phyloP scores from a whole-genome alignment of 2,113 vertebrate species.

The Corythoichthys haematopterus region DNA sequence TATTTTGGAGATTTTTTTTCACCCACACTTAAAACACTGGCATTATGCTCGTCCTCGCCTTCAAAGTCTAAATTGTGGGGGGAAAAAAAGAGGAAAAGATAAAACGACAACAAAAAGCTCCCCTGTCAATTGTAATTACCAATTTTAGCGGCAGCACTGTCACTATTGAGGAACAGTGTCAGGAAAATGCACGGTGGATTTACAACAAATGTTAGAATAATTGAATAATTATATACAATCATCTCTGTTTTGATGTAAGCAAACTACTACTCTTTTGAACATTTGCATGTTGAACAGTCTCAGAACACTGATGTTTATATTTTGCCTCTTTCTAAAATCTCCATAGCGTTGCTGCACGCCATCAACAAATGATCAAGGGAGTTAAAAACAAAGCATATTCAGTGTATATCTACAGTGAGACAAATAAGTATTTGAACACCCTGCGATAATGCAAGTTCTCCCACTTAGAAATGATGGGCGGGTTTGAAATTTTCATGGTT shows the following conservation, averaged over 20 bases:
- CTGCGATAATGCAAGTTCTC: no score
- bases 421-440: no score
- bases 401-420: no score
- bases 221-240: constrained; percentile 11
- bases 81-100: constrained; percentile 23
- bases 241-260: neutral
- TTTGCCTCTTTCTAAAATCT: neutral
- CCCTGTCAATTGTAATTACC: constrained; percentile 47
- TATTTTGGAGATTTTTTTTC: constrained; percentile 42
- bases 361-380: neutral
- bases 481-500: no score
- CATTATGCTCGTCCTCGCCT: constrained; percentile 27
- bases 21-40: constrained; percentile 12
- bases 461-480: no score
- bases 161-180: constrained; percentile 39
- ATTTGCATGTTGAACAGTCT: neutral
- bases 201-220: constrained; percentile 34
- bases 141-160: constrained; percentile 31
- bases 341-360: neutral
- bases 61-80: constrained; percentile 35
- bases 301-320: neutral
- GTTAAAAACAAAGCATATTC: no score
- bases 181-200: constrained; percentile 39
- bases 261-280: neutral
- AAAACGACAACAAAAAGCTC: constrained; percentile 39